These are phyloP conservation scores for Crotalus tigris DNA, from an alignment of 2,113 vertebrate genomes.

Conservation along the genomic window DNA sequence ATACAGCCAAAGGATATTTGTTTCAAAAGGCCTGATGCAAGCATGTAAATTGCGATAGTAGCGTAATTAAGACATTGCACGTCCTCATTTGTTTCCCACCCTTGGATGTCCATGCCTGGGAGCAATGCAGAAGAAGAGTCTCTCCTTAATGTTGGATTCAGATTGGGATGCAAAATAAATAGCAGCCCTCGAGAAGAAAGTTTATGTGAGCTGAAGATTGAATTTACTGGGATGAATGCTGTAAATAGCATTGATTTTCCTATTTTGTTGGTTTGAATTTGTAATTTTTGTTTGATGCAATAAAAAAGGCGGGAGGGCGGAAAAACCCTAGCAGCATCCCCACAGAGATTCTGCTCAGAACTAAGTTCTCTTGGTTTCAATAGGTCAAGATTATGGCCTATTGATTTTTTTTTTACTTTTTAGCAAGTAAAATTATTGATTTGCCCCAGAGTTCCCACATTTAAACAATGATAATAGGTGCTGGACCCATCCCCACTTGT, in stretches of 20 bases:
- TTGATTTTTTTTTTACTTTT: neutral
- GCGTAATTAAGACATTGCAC: neutral
- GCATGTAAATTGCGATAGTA: neutral
- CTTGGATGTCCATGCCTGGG: neutral
- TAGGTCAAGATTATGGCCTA: neutral
- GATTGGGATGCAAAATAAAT: no score
- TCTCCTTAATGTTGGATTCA: neutral
- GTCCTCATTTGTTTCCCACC: neutral
- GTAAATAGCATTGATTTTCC: neutral
- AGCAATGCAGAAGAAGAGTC: neutral
- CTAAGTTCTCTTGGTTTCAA: neutral
- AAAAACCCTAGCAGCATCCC: neutral
- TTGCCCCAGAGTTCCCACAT: neutral
- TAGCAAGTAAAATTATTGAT: neutral
- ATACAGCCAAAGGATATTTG: neutral
- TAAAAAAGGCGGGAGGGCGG: neutral
- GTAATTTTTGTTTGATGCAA: no score
- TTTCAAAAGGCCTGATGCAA: neutral
- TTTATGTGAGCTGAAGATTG: neutral
- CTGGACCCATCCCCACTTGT: neutral
- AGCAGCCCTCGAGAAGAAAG: neutral
- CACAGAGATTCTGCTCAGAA: neutral
- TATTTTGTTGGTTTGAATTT: neutral
- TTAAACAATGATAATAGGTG: neutral
- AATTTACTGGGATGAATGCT: slow-evolving; percentile 33